Percentiles rank a stretch among this genome's conserved stretches.
phyloP scores from a whole-genome alignment of 2,888 invertebrate genomes.

The Sphecodes monilicornis region DNA sequence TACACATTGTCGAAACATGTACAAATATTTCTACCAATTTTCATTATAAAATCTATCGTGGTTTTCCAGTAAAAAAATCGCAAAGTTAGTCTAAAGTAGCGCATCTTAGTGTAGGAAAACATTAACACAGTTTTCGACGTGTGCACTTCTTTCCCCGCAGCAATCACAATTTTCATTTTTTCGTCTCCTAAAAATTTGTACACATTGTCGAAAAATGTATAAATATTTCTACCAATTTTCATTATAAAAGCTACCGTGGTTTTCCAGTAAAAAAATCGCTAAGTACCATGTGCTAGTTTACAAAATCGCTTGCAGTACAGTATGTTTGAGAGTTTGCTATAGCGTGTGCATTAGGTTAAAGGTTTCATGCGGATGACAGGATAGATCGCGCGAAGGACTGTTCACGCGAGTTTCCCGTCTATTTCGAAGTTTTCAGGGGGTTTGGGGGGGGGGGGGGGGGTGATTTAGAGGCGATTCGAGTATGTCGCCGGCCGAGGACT shows the following conservation, averaged over 20 bases:
- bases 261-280: not conserved
- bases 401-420: not conserved
- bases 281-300: not conserved
- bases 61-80: not conserved
- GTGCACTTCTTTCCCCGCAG: not conserved
- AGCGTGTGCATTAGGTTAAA: not conserved
- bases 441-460: not conserved
- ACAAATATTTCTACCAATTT: too few relatives aligned
- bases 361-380: not conserved
- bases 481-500: not conserved
- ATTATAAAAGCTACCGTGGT: not conserved
- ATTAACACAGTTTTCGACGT: not conserved
- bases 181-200: not conserved
- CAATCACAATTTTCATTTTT: not conserved
- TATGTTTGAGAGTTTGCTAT: not conserved
- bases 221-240: not conserved
- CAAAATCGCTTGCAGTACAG: not conserved
- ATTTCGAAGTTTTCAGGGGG: not conserved
- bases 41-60: too few relatives aligned
- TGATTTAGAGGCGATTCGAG: conserved; percentile 25
- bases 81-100: not conserved
- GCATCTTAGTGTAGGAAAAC: too few relatives aligned
- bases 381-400: conserved; percentile 4
- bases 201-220: not conserved
- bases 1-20: not conserved